phyloP scores from a whole-genome alignment of 2,888 invertebrate species.

The Drosophila nr. medialis region DNA sequence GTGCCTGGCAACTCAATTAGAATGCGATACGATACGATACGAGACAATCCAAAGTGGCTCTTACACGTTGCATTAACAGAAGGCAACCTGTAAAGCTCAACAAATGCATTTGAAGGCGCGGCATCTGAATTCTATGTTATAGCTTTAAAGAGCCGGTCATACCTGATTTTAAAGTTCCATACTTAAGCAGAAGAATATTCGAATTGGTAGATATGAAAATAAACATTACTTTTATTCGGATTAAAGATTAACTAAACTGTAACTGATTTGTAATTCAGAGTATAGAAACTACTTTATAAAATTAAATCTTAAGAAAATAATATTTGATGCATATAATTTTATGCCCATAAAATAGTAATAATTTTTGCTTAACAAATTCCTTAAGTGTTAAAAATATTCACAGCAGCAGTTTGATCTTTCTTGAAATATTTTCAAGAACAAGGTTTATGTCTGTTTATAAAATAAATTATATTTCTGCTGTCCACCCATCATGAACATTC shows the following conservation, averaged over 20 bases:
- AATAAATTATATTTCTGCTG: background rate
- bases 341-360: background rate
- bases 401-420: background rate
- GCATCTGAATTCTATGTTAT: conserved; percentile 11
- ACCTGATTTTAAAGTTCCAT: background rate
- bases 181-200: background rate
- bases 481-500: background rate
- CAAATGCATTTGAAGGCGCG: conserved; percentile 52
- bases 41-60: conserved; percentile 27
- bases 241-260: background rate
- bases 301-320: no score
- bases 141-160: background rate
- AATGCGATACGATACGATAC: conserved; percentile 43
- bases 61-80: conserved; percentile 29
- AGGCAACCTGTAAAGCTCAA: conserved; percentile 33
- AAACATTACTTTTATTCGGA: background rate
- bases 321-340: background rate
- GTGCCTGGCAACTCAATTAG: conserved; percentile 68
- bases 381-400: background rate
- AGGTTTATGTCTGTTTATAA: background rate
- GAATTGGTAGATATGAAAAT: no score
- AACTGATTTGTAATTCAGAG: background rate
- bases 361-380: background rate
- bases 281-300: background rate
- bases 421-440: background rate